A percentile compares a stretch with the other conserved stretches of the same genome.
phyloP scores from a whole-genome alignment of 2,888 invertebrate genomes.

The Vesta saturnalis region DNA sequence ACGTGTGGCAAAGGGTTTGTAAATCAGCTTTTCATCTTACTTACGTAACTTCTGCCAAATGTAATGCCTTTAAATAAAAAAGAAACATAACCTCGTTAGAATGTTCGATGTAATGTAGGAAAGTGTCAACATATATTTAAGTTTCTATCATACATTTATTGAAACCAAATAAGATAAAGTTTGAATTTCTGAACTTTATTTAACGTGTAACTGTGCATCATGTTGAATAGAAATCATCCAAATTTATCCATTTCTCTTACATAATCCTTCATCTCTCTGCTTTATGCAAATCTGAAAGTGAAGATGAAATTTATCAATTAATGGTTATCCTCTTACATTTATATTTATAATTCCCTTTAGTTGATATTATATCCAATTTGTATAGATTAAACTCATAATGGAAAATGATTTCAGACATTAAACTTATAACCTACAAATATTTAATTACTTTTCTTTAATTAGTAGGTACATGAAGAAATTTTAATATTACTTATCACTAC shows the following conservation, averaged over 20 bases:
- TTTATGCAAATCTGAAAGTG: background rate
- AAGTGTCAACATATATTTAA: background rate
- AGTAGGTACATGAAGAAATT: too few relatives aligned
- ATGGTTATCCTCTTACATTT: too few relatives aligned
- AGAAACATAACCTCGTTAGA: background rate
- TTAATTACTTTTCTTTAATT: too few relatives aligned
- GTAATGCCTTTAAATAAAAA: background rate
- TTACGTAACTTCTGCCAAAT: background rate
- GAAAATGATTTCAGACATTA: background rate
- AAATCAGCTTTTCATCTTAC: background rate
- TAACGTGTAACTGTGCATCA: background rate
- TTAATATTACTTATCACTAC: background rate
- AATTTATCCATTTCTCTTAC: too few relatives aligned
- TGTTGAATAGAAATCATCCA: background rate
- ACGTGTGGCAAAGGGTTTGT: background rate
- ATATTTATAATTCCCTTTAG: background rate
- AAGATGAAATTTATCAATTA: background rate
- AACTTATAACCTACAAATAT: too few relatives aligned
- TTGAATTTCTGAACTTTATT: background rate
- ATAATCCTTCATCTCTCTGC: background rate
- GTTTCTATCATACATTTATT: background rate
- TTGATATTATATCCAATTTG: background rate
- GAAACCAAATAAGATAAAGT: background rate
- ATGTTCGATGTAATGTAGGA: too few relatives aligned
- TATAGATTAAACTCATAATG: background rate